Evolutionary conservation across 23 tunicate genomes (phyloP), one percentile per base, ranked within the genome.

Genomic region (Phallusia fumigata): DNA sequence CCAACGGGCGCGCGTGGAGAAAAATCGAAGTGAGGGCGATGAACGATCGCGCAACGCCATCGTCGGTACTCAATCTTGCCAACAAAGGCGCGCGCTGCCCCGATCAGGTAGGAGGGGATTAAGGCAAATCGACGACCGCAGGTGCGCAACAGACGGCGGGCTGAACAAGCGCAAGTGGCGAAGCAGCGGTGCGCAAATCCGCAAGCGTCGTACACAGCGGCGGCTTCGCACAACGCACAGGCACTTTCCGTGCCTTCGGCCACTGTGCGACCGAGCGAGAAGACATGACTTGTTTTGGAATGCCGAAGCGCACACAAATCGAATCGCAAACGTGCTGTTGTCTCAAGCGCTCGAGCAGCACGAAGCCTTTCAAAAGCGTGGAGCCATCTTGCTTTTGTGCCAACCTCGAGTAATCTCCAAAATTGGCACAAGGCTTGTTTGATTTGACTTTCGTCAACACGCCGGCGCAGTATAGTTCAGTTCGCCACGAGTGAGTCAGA

Each of bases 301-400:
- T 75, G 78, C 45, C 40, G 45, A 30, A 19, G 78, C 78, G 78
- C 78, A 31, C 45, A 75, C 40, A 75, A 75, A 34, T 33, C 40
- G 18, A 34, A 75, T 33, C 3, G 78, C 30, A 33, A 30, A 28
- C 40, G n/a, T 33, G 78, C 69, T 40, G 47, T 40, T 40, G 47
- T 40, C 47, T 40, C 47, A 40, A 40, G 47, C 47, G 47, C 47
- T 40, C 47, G 47, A 40, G 47, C 47, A 40, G 47, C 47, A 40
- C 47, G 47, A 40, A 40, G 47, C 47, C 10, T 3, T 40, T 40
- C 47, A 40, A 40, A 40, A 40, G 47, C 47, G 47, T 40, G 10
- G 8, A 10, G 47, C 8, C 47, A 10, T 40, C 47, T 40, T 40
- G 47, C 47, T 40, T 40, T 40, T 40, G 47, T 40, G 47, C 8